phyloP scores from a whole-genome alignment of 1,140 invertebrate genomes.

The Cotesia typhae region DNA sequence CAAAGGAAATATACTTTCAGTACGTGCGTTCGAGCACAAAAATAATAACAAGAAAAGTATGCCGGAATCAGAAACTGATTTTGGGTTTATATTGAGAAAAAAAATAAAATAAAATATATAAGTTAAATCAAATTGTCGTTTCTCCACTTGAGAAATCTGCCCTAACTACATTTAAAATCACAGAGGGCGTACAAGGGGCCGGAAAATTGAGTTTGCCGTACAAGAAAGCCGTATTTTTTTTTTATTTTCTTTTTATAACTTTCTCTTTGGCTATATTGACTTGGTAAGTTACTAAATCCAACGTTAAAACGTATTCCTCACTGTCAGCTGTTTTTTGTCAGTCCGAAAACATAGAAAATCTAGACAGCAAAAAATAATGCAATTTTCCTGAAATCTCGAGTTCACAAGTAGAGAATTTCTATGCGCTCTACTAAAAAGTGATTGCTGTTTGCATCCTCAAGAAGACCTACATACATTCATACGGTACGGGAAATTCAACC shows the following conservation, averaged over 20 bases:
- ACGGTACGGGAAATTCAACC: not conserved
- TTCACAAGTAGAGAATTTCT: not conserved
- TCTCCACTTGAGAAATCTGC: conserved; percentile 16
- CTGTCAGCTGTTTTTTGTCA: conserved; percentile 32
- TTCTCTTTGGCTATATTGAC: conserved; percentile 24
- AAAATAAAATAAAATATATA: not conserved
- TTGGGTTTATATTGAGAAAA: conserved; percentile 1
- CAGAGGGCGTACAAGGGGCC: conserved; percentile 4
- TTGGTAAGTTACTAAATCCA: conserved; percentile 26
- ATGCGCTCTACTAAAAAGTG: not conserved
- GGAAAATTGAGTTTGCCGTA: conserved; percentile 30
- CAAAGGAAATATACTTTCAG: conserved; percentile 32
- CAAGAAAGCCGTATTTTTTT: conserved; percentile 16
- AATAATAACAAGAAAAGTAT: conserved; percentile 3
- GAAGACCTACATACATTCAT: not conserved
- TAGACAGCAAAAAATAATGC: not conserved
- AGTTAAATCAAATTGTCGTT: conserved; percentile 20
- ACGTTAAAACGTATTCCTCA: conserved; percentile 29
- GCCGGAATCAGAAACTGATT: conserved; percentile 12
- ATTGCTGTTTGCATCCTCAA: not conserved
- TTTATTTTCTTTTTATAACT: conserved; percentile 17
- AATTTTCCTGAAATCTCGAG: not conserved
- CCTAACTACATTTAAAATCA: conserved; percentile 25
- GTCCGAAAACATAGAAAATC: not conserved
- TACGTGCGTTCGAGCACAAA: not conserved